These are phyloP conservation scores for Leucoma salicis DNA, from an alignment of 2,888 invertebrate genomes.

Conservation along the genomic window DNA sequence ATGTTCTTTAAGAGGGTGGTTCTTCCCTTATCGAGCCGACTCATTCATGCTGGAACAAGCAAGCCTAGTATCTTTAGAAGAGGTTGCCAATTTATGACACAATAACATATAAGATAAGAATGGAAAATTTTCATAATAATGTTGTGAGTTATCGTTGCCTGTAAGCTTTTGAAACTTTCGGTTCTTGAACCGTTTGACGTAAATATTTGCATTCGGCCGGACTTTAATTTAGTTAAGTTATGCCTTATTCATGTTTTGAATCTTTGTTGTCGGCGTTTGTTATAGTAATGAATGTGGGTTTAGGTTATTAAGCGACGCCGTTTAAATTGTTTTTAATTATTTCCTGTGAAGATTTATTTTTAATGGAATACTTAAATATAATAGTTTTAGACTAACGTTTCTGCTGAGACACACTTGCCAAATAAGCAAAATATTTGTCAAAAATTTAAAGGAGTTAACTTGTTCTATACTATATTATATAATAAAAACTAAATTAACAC, in stretches of 20 bases:
- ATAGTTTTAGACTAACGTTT: too few species aligned
- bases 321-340: neutral
- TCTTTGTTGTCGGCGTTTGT: conserved; percentile 14
- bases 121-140: conserved; percentile 58
- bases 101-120: conserved; percentile 45
- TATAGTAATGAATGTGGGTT: conserved; percentile 1
- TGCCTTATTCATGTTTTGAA: conserved; percentile 15
- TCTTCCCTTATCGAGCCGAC: too few species aligned
- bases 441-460: too few species aligned
- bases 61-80: too few species aligned
- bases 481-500: too few species aligned
- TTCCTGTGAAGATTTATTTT: neutral
- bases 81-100: conserved; percentile 59
- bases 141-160: conserved; percentile 55
- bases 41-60: too few species aligned
- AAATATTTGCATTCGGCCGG: conserved; percentile 40
- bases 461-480: too few species aligned
- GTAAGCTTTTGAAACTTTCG: conserved; percentile 40
- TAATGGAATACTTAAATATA: too few species aligned
- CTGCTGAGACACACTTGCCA: too few species aligned
- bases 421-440: too few species aligned
- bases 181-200: conserved; percentile 35
- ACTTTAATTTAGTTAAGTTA: conserved; percentile 23
- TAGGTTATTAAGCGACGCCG: neutral
- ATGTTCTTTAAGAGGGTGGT: too few species aligned